Base-by-base conservation (phyloP, 2,888 invertebrate genomes). In the Nymphalis polychloros region DNA sequence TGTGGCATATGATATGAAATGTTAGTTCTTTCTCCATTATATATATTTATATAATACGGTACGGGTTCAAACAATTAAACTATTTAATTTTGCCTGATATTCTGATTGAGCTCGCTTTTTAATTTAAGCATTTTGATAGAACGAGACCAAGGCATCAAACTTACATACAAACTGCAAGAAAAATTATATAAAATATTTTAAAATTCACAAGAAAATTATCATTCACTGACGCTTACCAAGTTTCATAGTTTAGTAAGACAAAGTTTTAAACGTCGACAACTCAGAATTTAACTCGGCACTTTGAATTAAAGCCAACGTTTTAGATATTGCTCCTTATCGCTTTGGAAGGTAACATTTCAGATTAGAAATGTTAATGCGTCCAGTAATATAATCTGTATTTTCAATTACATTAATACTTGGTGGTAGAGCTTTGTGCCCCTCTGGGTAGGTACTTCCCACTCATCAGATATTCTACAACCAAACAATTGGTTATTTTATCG, bases 241-340 rank as follows among this genome's bases (percentile, higher is more conserved):
- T 50, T 57, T 50, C 48, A 66, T 53, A 63, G 31, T 57, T 57
- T 57, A 64, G 62, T 57, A 62, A 59, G 49, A 62, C 62, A 46
- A 62, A 66, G 67, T 67, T 67, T 67, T 50, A 67, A 67, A 50
- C 50, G 67, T 63, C 62, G 62, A 23, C 57, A 63, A 62, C 67
- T 67, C 53, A 23, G n/a, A 55, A 55, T 55, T 55, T 31, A 55
- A 55, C 53, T 55, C 53, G 17, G 53, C 53, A 31, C 67, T 63
- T 62, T 48, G 62, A 67, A 62, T 57, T 63, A 50, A 67, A 67
- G 57, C 59, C 46, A 57, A 57, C 67, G 62, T 62, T 63, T 16
- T 17, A 55, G 53, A 55, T 67, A 67, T 67, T 62, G 62, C 63
- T 50, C 57, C 63, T 67, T 67, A 67, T 67, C 62, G 63, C 67